A percentile compares a stretch with the other conserved stretches of the same genome.
phyloP scores from a whole-genome alignment of 2,797 vertebrate species.

The Amblyraja radiata region DNA sequence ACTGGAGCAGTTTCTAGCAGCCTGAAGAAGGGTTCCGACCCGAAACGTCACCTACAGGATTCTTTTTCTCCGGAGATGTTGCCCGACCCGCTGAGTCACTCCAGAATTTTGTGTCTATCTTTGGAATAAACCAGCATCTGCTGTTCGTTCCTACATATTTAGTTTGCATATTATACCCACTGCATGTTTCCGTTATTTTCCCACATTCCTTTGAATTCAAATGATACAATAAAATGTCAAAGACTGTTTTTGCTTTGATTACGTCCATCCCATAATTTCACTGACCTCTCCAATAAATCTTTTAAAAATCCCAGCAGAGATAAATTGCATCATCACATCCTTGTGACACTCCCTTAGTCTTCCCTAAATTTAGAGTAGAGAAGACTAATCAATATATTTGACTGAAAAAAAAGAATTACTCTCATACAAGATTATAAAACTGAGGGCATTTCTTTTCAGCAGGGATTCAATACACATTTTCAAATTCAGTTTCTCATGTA shows the following conservation, averaged over 20 bases:
- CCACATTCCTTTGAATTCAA: background rate
- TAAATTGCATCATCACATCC: background rate
- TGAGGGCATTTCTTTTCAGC: background rate
- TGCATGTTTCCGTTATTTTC: background rate
- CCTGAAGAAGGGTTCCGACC: too few relatives aligned
- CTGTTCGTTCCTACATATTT: too few relatives aligned
- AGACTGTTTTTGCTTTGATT: background rate
- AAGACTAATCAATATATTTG: constrained; percentile 5
- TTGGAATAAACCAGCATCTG: too few relatives aligned
- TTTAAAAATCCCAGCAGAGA: background rate
- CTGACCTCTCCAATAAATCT: constrained; percentile 11
- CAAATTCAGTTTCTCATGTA: background rate
- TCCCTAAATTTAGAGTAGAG: too few relatives aligned
- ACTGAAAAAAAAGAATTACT: background rate
- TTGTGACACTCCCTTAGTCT: background rate
- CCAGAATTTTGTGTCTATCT: too few relatives aligned
- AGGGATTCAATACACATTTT: background rate
- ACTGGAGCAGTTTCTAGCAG: too few relatives aligned
- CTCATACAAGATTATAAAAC: background rate
- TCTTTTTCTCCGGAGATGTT: too few relatives aligned
- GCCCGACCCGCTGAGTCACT: too few relatives aligned
- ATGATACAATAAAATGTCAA: constrained; percentile 9
- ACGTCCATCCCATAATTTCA: constrained; percentile 8
- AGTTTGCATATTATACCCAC: background rate
- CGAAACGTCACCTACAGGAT: too few relatives aligned